Percentiles rank a stretch among this genome's conserved stretches.
Evolutionary conservation across 2,888 invertebrate species (phyloP).

Genomic region (Ellobium chinense): DNA sequence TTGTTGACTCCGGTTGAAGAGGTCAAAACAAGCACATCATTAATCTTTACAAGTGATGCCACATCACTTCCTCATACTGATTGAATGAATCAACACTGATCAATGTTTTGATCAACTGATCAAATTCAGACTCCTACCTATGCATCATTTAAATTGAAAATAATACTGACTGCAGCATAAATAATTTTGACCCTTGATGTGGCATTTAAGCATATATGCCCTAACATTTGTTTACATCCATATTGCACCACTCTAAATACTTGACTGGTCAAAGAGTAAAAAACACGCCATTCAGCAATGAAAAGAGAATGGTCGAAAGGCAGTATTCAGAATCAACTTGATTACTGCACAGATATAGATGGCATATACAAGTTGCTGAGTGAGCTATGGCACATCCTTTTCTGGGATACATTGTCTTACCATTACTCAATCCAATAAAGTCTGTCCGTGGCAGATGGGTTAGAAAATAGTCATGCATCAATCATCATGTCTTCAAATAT

Average conservation of each 20-base stretch:
- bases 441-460: conserved; percentile 63
- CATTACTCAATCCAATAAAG: conserved; percentile 70
- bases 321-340: background rate
- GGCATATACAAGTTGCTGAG: background rate
- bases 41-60: too few species aligned
- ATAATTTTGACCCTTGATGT: too few species aligned
- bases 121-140: too few species aligned
- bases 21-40: too few species aligned
- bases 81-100: too few species aligned
- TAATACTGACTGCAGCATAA: too few species aligned
- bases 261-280: too few species aligned
- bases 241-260: background rate
- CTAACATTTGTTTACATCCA: background rate
- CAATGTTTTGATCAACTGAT: too few species aligned
- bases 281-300: background rate
- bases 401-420: conserved; percentile 15
- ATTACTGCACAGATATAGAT: background rate
- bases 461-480: conserved; percentile 37
- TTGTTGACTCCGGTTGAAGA: too few species aligned
- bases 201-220: too few species aligned
- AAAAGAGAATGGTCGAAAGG: background rate
- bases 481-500: background rate
- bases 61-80: too few species aligned
- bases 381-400: background rate
- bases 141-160: too few species aligned